Percentiles rank a stretch among this genome's conserved stretches.
Evolutionary conservation across 2,113 vertebrate species (phyloP).

Genomic region (Pseudopipra pipra): DNA sequence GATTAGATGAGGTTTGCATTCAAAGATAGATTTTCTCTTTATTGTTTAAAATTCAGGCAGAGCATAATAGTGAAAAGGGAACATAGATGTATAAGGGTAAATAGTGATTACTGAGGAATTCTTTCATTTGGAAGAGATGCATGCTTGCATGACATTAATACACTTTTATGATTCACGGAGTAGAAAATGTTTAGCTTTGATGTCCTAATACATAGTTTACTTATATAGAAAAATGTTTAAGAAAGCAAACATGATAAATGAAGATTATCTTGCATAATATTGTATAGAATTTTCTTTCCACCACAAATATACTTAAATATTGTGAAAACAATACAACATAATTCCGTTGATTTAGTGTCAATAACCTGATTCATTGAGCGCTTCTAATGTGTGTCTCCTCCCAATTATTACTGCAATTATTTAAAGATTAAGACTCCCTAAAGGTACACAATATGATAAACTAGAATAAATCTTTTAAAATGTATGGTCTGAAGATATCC

Average conservation of each 20-base stretch:
- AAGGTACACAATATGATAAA: conserved; percentile 11
- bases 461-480: conserved; percentile 1
- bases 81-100: background rate
- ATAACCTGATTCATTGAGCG: background rate
- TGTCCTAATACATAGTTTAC: background rate
- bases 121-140: background rate
- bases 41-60: background rate
- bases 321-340: background rate
- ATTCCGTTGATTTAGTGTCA: background rate
- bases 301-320: background rate
- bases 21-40: background rate
- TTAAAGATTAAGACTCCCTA: conserved; percentile 38
- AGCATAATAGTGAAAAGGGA: background rate
- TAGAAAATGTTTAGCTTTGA: background rate
- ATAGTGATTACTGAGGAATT: background rate
- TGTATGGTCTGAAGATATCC: background rate
- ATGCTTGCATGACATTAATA: background rate
- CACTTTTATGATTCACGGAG: background rate
- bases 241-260: background rate
- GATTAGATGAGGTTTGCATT: background rate
- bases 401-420: conserved; percentile 16
- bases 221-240: background rate
- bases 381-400: background rate
- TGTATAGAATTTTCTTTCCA: background rate
- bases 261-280: background rate